phyloP scores from a whole-genome alignment of 2,888 invertebrate species.

The Scelioninae gen. 1 region DNA sequence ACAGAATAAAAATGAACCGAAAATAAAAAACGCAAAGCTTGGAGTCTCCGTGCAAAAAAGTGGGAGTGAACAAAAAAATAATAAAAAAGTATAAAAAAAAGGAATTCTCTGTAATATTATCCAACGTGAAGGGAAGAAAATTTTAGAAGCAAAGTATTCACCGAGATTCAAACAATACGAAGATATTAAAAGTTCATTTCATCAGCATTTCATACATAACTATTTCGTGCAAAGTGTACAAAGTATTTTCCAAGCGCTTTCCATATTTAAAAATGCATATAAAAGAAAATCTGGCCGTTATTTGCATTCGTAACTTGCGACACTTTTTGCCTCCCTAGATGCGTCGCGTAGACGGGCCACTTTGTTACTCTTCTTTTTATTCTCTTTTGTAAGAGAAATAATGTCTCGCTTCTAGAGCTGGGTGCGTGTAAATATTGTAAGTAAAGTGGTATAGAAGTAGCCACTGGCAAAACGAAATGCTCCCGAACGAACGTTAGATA shows the following conservation, averaged over 20 bases:
- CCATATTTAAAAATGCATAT: conserved; percentile 12
- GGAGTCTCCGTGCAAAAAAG: too few relatives aligned
- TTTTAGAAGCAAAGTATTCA: neutral
- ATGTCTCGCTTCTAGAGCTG: conserved; percentile 28
- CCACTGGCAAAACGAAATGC: conserved; percentile 45
- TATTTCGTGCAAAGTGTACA: too few relatives aligned
- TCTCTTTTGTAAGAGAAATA: conserved; percentile 16
- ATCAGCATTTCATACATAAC: conserved; percentile 7
- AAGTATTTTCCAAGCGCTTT: neutral
- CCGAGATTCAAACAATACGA: conserved; percentile 18
- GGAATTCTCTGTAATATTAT: neutral
- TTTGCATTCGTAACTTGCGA: conserved; percentile 21
- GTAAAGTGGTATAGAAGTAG: conserved; percentile 43
- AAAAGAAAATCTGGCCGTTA: conserved; percentile 15
- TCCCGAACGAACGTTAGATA: conserved; percentile 52
- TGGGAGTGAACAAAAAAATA: too few relatives aligned
- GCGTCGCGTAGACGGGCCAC: neutral
- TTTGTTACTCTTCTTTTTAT: conserved; percentile 10
- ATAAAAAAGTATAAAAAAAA: conserved; percentile 10
- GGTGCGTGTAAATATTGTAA: conserved; percentile 37
- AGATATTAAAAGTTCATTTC: conserved; percentile 26
- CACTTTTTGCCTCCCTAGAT: conserved; percentile 1
- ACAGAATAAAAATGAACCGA: conserved; percentile 24
- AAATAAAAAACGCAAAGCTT: too few relatives aligned
- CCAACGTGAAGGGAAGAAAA: neutral